A percentile compares a stretch with the other conserved stretches of the same genome.
Evolutionary conservation across 2,797 vertebrate genomes (phyloP).

Genomic region (Triplophysa yarkandensis): DNA sequence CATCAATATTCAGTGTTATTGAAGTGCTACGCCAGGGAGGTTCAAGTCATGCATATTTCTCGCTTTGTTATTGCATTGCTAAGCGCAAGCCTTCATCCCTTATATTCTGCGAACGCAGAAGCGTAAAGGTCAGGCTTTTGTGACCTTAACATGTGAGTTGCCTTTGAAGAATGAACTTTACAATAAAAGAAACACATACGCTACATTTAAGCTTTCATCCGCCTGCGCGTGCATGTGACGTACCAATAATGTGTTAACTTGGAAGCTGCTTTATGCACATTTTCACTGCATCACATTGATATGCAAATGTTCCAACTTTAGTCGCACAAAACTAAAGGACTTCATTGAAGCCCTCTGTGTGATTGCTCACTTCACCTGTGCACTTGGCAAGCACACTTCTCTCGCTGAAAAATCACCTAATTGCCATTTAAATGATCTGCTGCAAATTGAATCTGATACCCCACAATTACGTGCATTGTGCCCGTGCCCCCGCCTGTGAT

Average conservation of each 20-base stretch:
- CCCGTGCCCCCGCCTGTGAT: slow-evolving; percentile 34
- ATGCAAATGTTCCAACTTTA: slow-evolving; percentile 37
- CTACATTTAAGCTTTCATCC: not conserved
- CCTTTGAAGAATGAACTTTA: slow-evolving; percentile 7
- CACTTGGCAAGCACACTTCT: slow-evolving; percentile 12
- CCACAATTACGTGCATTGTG: slow-evolving; percentile 23
- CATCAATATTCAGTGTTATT: slow-evolving; percentile 50
- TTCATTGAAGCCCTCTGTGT: slow-evolving; percentile 14
- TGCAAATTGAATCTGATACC: slow-evolving; percentile 40
- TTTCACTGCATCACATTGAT: slow-evolving; percentile 35
- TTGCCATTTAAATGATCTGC: slow-evolving; percentile 42
- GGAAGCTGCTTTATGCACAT: slow-evolving; percentile 23
- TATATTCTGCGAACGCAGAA: slow-evolving; percentile 31
- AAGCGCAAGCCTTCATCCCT: slow-evolving; percentile 42
- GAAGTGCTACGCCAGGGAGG: slow-evolving; percentile 39
- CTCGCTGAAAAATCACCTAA: slow-evolving; percentile 31
- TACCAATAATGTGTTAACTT: slow-evolving; percentile 26
- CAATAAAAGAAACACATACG: not conserved
- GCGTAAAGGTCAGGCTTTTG: slow-evolving; percentile 27
- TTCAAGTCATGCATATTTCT: slow-evolving; percentile 50
- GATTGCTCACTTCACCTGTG: slow-evolving; percentile 37
- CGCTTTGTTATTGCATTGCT: slow-evolving; percentile 33
- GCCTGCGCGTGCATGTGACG: not conserved
- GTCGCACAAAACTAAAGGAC: slow-evolving; percentile 33
- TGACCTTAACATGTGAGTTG: slow-evolving; percentile 8